A percentile compares a stretch with the other conserved stretches of the same genome.
Conservation (phyloP, 2,113 vertebrate species). For the Balaenoptera acutorostrata region DNA sequence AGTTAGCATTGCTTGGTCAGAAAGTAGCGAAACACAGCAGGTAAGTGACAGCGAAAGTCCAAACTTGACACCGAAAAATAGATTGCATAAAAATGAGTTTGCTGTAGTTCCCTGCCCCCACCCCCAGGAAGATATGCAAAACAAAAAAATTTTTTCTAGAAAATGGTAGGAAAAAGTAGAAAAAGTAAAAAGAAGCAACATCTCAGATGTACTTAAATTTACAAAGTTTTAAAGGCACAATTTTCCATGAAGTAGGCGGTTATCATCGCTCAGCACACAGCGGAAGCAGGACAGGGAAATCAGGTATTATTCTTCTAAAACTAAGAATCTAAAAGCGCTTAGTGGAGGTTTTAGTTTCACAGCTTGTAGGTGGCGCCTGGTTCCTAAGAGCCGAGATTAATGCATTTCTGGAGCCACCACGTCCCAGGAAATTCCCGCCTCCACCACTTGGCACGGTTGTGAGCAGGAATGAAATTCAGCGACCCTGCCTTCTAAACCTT, state of each 20-base stretch:
- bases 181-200: constrained; percentile 83
- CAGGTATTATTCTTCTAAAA: constrained; percentile 76
- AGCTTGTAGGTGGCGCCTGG: constrained; percentile 78
- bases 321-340: constrained; percentile 72
- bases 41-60: constrained; percentile 78
- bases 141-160: constrained; percentile 68
- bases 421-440: constrained; percentile 67
- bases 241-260: constrained; percentile 80
- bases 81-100: constrained; percentile 77
- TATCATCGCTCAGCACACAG: constrained; percentile 82
- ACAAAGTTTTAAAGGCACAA: constrained; percentile 87
- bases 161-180: constrained; percentile 82
- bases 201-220: constrained; percentile 77
- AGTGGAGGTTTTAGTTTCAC: constrained; percentile 83
- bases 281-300: constrained; percentile 74
- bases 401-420: constrained; percentile 37
- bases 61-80: constrained; percentile 80
- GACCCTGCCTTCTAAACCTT: constrained; percentile 1
- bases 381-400: constrained; percentile 76
- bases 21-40: constrained; percentile 87
- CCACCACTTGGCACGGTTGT: constrained; percentile 35
- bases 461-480: not conserved
- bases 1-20: constrained; percentile 93
- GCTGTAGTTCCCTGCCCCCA: constrained; percentile 53
- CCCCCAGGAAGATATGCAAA: constrained; percentile 73